Conservation (phyloP, 1,140 invertebrate genomes). For the Polypedilum pembai region DNA sequence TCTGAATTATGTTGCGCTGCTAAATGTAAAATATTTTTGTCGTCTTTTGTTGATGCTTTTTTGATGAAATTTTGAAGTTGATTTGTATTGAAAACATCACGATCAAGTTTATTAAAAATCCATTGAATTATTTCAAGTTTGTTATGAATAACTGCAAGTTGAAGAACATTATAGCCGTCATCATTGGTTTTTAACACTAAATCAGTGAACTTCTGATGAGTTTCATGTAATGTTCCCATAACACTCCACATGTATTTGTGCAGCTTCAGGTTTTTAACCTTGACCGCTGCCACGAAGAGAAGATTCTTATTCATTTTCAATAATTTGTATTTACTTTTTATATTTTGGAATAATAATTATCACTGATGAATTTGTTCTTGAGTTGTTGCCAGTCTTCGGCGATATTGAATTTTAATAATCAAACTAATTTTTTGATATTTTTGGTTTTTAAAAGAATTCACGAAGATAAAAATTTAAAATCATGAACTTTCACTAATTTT, state of each 20-base stretch:
- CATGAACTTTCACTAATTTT: no score
- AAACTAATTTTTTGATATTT: no score
- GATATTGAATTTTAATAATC: no score
- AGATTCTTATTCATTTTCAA: background rate
- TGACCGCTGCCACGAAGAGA: background rate
- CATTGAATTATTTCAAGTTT: constrained; percentile 13
- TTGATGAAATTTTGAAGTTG: background rate
- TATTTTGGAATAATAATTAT: background rate
- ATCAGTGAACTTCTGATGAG: background rate
- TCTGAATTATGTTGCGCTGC: background rate
- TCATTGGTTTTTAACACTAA: background rate
- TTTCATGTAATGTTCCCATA: background rate
- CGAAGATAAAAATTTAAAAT: no score
- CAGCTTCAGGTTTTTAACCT: background rate
- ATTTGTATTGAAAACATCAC: background rate
- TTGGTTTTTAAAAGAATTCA: no score
- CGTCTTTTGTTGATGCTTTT: background rate
- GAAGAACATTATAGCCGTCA: background rate
- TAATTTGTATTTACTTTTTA: background rate
- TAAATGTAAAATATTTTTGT: background rate
- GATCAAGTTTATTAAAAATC: background rate
- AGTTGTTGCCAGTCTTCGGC: no score
- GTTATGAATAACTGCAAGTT: background rate
- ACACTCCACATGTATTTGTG: background rate
- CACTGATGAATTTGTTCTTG: no score